A percentile compares a stretch with the other conserved stretches of the same genome.
phyloP scores from a whole-genome alignment of 2,113 vertebrate species.

The Oenanthe melanoleuca region DNA sequence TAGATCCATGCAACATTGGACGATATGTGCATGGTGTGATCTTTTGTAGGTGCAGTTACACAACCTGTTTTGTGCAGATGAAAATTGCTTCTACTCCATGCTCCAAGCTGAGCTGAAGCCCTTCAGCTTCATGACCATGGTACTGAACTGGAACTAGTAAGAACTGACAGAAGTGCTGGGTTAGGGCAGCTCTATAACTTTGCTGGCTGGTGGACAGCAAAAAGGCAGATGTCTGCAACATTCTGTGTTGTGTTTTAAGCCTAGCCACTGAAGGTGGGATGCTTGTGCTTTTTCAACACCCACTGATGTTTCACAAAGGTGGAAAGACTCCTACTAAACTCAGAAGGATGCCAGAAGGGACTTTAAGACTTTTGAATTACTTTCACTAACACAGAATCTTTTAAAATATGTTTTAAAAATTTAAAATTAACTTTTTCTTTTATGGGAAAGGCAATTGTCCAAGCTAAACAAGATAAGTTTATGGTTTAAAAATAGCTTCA shows the following conservation, averaged over 20 bases:
- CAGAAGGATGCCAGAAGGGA: background rate
- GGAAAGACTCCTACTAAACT: background rate
- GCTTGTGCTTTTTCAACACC: background rate
- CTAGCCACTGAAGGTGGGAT: background rate
- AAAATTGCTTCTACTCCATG: background rate
- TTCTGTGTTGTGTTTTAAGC: background rate
- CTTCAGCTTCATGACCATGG: background rate
- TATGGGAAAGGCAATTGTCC: background rate
- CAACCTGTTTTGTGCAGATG: background rate
- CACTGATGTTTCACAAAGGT: background rate
- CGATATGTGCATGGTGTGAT: background rate
- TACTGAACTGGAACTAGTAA: background rate
- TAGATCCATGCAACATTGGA: background rate
- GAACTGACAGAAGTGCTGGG: background rate
- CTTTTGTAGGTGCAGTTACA: background rate
- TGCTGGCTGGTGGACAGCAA: background rate
- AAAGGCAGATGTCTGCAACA: background rate
- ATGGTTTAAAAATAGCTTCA: slow-evolving; percentile 5
- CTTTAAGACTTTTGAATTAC: background rate
- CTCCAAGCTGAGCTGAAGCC: background rate
- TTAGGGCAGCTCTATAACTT: background rate
- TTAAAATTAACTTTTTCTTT: background rate
- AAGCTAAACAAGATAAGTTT: background rate
- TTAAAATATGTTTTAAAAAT: background rate
- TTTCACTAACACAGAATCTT: background rate